These are phyloP conservation scores for Heliothis virescens DNA, from an alignment of 1,140 invertebrate species.

Conservation along the genomic window DNA sequence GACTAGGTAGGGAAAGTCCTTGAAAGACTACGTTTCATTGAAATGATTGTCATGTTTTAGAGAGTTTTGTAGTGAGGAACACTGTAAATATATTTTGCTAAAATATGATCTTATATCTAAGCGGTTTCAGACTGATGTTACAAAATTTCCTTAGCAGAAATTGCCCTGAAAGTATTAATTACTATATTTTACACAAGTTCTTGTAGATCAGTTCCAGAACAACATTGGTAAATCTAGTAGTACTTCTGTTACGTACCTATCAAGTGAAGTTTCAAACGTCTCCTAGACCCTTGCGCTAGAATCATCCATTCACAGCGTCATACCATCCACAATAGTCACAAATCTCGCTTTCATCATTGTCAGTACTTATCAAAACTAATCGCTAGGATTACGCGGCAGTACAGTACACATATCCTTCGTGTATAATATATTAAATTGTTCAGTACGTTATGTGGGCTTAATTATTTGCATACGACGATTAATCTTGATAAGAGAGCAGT, in stretches of 20 bases:
- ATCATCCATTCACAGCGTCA: neutral
- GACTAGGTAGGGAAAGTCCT: neutral
- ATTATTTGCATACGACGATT: conserved; percentile 19
- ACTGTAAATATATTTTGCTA: too few relatives aligned
- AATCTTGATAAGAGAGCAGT: conserved; percentile 27
- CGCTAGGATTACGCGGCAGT: conserved; percentile 19
- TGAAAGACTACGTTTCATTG: neutral
- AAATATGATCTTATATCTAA: too few relatives aligned
- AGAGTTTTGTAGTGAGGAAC: too few relatives aligned
- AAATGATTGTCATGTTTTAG: too few relatives aligned
- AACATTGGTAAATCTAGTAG: too few relatives aligned
- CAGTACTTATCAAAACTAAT: conserved; percentile 45
- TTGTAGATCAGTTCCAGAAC: too few relatives aligned
- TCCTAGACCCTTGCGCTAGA: neutral
- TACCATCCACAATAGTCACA: neutral
- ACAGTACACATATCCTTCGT: neutral
- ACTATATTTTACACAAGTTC: too few relatives aligned
- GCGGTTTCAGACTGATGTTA: too few relatives aligned
- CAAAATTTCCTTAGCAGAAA: too few relatives aligned
- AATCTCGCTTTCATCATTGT: conserved; percentile 29
- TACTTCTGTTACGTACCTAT: too few relatives aligned
- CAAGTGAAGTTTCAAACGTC: too few relatives aligned
- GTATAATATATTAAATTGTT: conserved; percentile 15
- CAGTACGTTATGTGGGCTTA: neutral
- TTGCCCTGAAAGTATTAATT: too few relatives aligned